phyloP scores from a whole-genome alignment of 2,113 vertebrate species.

The Dermatemys mawii region DNA sequence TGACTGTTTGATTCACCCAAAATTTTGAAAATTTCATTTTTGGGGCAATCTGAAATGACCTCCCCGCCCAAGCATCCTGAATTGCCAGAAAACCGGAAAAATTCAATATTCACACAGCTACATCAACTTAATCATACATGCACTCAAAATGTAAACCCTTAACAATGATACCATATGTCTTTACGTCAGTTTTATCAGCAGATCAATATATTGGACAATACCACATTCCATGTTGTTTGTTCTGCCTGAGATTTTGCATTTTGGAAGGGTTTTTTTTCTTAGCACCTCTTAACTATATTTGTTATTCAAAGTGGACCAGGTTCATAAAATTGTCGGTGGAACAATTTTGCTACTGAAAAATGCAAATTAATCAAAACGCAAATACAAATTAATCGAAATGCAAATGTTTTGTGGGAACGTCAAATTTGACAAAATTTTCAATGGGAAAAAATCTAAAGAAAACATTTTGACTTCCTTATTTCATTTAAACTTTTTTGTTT shows the following conservation, averaged over 20 bases:
- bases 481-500: background rate
- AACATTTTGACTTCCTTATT: background rate
- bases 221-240: background rate
- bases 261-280: rapidly evolving
- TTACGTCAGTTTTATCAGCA: background rate
- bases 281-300: background rate
- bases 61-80: background rate
- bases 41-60: background rate
- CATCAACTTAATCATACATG: background rate
- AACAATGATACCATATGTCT: background rate
- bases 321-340: background rate
- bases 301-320: background rate
- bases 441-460: background rate
- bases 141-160: background rate
- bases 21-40: background rate
- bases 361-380: background rate
- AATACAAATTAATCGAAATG: background rate
- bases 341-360: background rate
- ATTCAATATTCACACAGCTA: background rate
- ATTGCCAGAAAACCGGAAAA: background rate
- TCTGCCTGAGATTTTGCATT: background rate
- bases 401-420: background rate
- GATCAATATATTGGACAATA: background rate
- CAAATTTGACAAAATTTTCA: background rate
- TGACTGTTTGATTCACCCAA: background rate